phyloP scores from a whole-genome alignment of 2,888 invertebrate genomes.

The Agriotes lineatus region DNA sequence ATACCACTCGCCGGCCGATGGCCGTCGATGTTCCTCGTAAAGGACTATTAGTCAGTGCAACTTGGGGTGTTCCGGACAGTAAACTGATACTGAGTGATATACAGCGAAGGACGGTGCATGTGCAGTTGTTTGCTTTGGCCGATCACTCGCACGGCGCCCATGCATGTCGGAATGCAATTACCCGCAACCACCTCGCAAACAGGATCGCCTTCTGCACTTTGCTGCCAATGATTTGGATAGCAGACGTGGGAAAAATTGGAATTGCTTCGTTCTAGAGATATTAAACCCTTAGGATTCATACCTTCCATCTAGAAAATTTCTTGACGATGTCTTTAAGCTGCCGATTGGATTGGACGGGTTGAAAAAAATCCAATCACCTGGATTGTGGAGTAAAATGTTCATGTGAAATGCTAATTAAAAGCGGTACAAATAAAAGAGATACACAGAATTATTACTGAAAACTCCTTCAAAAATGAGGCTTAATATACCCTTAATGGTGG shows the following conservation, averaged over 20 bases:
- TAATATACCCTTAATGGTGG: no score
- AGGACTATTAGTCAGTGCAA: slow-evolving; percentile 30
- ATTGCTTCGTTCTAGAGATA: neutral
- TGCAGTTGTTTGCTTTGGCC: slow-evolving; percentile 24
- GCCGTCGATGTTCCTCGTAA: slow-evolving; percentile 5
- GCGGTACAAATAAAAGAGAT: no score
- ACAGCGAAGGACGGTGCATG: slow-evolving; percentile 8
- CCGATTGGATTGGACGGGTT: no score
- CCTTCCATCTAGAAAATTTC: no score
- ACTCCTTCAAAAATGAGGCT: no score
- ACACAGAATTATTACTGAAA: no score
- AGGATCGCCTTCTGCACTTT: neutral
- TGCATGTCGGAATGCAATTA: slow-evolving; percentile 35
- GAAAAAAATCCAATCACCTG: no score
- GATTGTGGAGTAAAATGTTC: no score
- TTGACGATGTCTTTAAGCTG: no score
- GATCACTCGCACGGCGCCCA: slow-evolving; percentile 14
- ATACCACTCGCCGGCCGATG: slow-evolving; percentile 3
- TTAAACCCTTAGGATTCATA: no score
- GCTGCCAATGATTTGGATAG: neutral
- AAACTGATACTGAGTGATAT: slow-evolving; percentile 26
- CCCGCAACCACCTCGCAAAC: slow-evolving; percentile 8
- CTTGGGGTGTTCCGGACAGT: slow-evolving; percentile 28
- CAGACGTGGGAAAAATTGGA: neutral
- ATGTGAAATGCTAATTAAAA: no score